phyloP scores from a whole-genome alignment of 2,113 vertebrate genomes.

The Suricata suricatta region DNA sequence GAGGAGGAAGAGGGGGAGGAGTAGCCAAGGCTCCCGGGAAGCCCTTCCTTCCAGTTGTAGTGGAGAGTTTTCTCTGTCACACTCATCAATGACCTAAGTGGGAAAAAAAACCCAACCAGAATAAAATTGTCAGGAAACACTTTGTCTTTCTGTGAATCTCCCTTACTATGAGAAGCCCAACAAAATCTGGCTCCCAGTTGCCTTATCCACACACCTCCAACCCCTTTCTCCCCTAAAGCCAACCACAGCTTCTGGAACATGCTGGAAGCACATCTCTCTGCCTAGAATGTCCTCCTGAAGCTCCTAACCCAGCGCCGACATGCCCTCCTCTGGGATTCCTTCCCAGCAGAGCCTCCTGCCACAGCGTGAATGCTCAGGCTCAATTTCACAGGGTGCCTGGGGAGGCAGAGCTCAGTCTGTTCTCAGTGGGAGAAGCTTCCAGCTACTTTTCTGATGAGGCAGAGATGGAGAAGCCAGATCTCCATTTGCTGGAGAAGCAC shows the following conservation, averaged over 20 bases:
- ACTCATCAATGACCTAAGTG: not conserved
- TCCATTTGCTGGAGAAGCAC: not conserved
- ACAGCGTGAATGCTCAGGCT: not conserved
- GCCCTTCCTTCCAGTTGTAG: not conserved
- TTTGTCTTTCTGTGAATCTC: slow-evolving; percentile 19
- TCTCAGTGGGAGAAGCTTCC: slow-evolving; percentile 8
- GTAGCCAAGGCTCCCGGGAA: not conserved
- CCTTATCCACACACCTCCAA: not conserved
- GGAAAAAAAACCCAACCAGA: not conserved
- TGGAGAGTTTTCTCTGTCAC: slow-evolving; percentile 15
- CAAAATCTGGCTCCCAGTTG: not conserved
- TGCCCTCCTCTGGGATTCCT: not conserved
- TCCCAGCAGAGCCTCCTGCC: not conserved
- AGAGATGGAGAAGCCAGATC: not conserved
- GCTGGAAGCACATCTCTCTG: not conserved
- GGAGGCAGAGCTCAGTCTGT: not conserved
- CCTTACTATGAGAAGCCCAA: not conserved
- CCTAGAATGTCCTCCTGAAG: not conserved
- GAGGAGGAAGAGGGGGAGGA: not conserved
- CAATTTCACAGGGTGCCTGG: not conserved
- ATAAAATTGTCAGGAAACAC: slow-evolving; percentile 30
- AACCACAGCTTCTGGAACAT: not conserved
- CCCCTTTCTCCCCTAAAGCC: not conserved
- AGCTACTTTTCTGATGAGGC: not conserved
- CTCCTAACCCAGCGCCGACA: not conserved